Conservation (phyloP, 2,113 vertebrate species). For the Arizona elegans region DNA sequence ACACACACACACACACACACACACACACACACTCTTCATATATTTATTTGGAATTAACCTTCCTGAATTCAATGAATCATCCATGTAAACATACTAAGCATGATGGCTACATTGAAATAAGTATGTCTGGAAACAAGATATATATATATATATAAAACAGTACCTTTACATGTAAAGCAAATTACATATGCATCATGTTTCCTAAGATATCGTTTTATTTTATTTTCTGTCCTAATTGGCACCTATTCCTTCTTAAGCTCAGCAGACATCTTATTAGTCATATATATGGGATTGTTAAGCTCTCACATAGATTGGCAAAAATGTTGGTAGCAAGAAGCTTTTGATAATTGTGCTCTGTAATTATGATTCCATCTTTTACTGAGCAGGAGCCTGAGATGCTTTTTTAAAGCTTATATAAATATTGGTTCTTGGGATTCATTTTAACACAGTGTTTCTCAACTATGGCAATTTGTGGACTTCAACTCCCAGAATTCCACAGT, state of each 20-base stretch:
- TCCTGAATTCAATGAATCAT: not conserved
- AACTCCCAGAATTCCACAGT: not conserved
- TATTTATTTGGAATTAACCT: not conserved
- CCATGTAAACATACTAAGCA: not conserved
- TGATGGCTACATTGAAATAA: not conserved
- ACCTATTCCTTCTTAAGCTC: slow-evolving; percentile 33
- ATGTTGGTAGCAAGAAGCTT: slow-evolving; percentile 41
- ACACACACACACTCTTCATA: no score
- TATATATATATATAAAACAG: not conserved
- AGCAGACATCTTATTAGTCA: slow-evolving; percentile 23
- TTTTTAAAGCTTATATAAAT: slow-evolving; percentile 55
- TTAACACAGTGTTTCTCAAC: slow-evolving; percentile 39
- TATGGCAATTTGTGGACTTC: not conserved
- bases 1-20: no score
- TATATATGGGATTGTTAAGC: slow-evolving; percentile 25
- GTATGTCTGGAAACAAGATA: not conserved
- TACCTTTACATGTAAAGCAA: slow-evolving; percentile 42
- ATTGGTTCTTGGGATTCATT: slow-evolving; percentile 60
- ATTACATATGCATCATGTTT: slow-evolving; percentile 32
- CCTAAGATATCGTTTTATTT: slow-evolving; percentile 21
- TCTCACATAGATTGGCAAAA: slow-evolving; percentile 35
- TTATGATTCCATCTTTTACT: slow-evolving; percentile 60
- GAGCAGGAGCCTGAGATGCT: slow-evolving; percentile 50
- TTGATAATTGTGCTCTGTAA: slow-evolving; percentile 52
- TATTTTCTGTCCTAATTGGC: slow-evolving; percentile 38